Evolutionary conservation across 2,113 vertebrate species (phyloP).

Genomic region (Pseudolaguvia tuberculata): DNA sequence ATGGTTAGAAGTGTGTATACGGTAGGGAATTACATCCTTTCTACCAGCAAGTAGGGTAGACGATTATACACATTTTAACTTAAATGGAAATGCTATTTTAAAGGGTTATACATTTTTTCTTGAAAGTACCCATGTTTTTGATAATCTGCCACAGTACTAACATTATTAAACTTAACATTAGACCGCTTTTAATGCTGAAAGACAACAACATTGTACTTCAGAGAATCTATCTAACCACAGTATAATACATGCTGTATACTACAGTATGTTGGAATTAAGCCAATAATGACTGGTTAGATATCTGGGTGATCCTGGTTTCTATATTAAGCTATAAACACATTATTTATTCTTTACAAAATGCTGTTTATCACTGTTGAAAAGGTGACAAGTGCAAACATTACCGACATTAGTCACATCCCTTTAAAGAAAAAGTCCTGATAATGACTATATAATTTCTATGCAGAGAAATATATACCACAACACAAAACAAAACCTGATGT

Average conservation of each 20-base stretch:
- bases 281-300: background rate
- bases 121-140: background rate
- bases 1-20: background rate
- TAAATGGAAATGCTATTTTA: too few relatives aligned
- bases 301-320: background rate
- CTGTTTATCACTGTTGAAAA: background rate
- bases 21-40: background rate
- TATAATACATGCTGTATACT: background rate
- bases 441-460: background rate
- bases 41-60: background rate
- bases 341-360: background rate
- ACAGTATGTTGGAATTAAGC: background rate
- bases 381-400: slow-evolving; percentile 14
- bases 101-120: too few relatives aligned
- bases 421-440: background rate
- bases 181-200: background rate
- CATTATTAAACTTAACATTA: slow-evolving; percentile 7
- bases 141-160: background rate
- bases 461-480: background rate
- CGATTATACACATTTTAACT: background rate
- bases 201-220: background rate
- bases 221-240: background rate
- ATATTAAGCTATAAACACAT: background rate
- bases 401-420: background rate
- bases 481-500: too few relatives aligned